Evolutionary conservation across 2,113 vertebrate species (phyloP).

Genomic region (Edolisoma coerulescens): DNA sequence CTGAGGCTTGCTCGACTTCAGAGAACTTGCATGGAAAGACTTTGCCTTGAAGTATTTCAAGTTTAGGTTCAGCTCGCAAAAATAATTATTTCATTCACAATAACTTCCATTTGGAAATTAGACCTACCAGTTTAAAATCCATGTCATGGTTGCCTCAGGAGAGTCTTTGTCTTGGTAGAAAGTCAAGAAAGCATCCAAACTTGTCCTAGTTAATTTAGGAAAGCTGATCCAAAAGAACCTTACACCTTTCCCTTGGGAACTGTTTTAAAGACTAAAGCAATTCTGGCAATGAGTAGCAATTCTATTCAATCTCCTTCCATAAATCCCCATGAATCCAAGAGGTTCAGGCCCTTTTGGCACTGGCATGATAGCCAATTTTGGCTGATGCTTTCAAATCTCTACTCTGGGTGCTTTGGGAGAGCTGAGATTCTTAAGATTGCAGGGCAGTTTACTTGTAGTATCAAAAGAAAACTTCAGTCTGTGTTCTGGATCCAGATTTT

Average conservation of each 20-base stretch:
- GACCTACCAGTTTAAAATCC: neutral
- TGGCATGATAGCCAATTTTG: neutral
- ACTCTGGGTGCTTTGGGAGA: neutral
- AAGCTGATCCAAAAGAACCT: neutral
- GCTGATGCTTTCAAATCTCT: neutral
- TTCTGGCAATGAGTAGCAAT: neutral
- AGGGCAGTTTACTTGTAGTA: neutral
- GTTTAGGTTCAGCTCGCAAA: neutral
- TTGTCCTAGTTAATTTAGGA: neutral
- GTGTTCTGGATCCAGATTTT: neutral
- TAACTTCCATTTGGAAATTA: neutral
- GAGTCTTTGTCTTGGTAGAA: neutral
- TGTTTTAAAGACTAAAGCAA: neutral
- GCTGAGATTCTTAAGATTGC: neutral
- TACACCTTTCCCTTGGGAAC: neutral
- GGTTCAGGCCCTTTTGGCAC: neutral
- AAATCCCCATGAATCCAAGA: neutral
- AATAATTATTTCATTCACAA: neutral
- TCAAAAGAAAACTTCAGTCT: neutral
- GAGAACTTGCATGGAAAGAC: neutral
- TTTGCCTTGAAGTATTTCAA: neutral
- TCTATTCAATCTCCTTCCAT: neutral
- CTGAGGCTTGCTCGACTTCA: neutral
- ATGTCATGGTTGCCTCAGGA: neutral
- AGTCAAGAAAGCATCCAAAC: neutral